Evolutionary conservation across 2,113 vertebrate genomes (phyloP), one percentile per base, ranked within the genome.

Genomic region (Erythrocercus mccallii): DNA sequence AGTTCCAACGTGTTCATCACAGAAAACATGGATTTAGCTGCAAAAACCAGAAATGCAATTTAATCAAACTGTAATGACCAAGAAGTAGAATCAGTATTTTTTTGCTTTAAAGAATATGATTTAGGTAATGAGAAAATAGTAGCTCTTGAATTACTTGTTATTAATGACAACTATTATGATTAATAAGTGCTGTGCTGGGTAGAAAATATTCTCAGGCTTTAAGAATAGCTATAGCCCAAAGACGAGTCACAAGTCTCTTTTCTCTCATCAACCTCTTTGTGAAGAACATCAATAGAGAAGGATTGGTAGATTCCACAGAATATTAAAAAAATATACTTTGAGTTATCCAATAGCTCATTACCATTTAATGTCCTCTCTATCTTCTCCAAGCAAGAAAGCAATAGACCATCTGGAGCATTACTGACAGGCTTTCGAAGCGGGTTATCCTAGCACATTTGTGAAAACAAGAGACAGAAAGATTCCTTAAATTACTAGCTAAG

Each of bases 331-430:
- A 69, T 24, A 62, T 23, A 44, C 31, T 80, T 80, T 57, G 27
- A 92, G 19, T 86, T 90, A 70, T 90, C 42, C 31, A 61, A 53
- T 38, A 84, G 48, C 13, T 88, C 8, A 5, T 97, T 98, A 99
- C 98, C 98, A 35, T 97, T 97, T 74, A 98, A 92, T 4, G 93
- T 98, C 90, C 97, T 97, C 57, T 98, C 96, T 81, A 99, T 97
- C 96, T 97, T 98, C 95, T 98, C 97, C 91, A 98, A 94, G 76
- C 98, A 98, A 83, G 95, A 94, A 21, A 95, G 47, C 60, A 98
- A n/a, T 6, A 85, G 96, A 94, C 94, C 64, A 92, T 88, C 92
- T 84, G 91, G 18, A 94, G 91, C 51, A 35, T 21, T 25, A 40
- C 58, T 60, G 50, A 53, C 68, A 50, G 85, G 60, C 57, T 6